Conservation (phyloP, 2,888 invertebrate genomes). For the Chrysotoxum bicinctum region DNA sequence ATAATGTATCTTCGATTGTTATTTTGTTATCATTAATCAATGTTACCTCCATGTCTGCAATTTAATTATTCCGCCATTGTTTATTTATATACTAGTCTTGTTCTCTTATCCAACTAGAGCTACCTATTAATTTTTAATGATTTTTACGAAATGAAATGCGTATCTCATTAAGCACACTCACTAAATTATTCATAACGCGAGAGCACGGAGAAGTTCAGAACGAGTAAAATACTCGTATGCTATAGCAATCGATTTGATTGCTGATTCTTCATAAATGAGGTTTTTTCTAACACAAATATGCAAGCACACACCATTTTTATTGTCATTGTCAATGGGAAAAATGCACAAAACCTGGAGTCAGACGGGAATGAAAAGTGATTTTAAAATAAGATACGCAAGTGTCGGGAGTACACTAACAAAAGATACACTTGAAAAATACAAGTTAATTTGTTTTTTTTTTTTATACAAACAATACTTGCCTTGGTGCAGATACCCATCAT, state of each 20-base stretch:
- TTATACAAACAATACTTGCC: background rate
- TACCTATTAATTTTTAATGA: slow-evolving; percentile 13
- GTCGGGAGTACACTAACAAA: background rate
- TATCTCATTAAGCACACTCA: slow-evolving; percentile 3
- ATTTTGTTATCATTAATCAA: background rate
- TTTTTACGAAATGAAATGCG: slow-evolving; percentile 27
- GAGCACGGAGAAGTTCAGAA: background rate
- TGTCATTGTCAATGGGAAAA: background rate
- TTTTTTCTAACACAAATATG: background rate
- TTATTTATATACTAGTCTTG: background rate
- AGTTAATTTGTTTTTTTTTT: background rate
- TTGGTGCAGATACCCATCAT: background rate
- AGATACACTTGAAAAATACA: background rate
- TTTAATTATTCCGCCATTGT: background rate
- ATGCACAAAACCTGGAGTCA: background rate
- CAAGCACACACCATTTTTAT: background rate
- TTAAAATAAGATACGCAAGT: background rate
- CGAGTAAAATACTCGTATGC: background rate
- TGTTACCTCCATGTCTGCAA: background rate
- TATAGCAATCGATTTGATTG: background rate
- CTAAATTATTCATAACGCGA: slow-evolving; percentile 14
- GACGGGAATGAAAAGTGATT: background rate
- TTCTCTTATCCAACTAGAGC: background rate
- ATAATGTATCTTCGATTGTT: background rate
- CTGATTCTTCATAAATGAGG: background rate